Conservation (phyloP, 2,113 vertebrate genomes). For the Thamnophis sirtalis region DNA sequence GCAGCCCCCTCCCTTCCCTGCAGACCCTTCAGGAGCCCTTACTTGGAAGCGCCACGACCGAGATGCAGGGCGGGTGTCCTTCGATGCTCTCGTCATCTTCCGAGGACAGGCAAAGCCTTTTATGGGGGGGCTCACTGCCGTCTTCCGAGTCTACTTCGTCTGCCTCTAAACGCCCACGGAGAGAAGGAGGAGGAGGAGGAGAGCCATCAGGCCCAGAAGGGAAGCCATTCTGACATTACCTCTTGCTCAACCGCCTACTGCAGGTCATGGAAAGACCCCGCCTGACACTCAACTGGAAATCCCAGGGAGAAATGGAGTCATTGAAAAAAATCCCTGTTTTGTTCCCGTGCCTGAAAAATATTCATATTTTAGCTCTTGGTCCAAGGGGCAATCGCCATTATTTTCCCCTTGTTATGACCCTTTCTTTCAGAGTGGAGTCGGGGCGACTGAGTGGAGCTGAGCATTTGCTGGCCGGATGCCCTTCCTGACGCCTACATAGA, state of each 20-base stretch:
- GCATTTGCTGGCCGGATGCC: background rate
- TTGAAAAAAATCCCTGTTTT: background rate
- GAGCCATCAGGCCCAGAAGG: background rate
- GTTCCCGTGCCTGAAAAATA: background rate
- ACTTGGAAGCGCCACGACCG: conserved; percentile 91
- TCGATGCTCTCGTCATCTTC: conserved; percentile 82
- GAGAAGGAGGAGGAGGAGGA: background rate
- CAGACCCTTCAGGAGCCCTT: conserved; percentile 54
- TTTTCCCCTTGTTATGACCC: too few relatives aligned
- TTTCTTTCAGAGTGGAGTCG: background rate
- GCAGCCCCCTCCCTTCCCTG: background rate
- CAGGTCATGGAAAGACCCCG: background rate
- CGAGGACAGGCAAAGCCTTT: conserved; percentile 84
- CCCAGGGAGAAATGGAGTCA: background rate
- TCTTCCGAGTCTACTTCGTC: conserved; percentile 83
- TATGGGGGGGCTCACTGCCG: conserved; percentile 80
- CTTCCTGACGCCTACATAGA: background rate
- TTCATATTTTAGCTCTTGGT: background rate
- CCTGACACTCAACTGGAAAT: background rate
- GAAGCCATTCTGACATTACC: background rate
- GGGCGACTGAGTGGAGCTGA: background rate
- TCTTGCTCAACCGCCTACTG: background rate
- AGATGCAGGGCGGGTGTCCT: conserved; percentile 78
- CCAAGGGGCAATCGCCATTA: background rate
- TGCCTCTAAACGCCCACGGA: conserved; percentile 62